Conservation (phyloP, 2,113 vertebrate species). For the Pampusana beccarii region DNA sequence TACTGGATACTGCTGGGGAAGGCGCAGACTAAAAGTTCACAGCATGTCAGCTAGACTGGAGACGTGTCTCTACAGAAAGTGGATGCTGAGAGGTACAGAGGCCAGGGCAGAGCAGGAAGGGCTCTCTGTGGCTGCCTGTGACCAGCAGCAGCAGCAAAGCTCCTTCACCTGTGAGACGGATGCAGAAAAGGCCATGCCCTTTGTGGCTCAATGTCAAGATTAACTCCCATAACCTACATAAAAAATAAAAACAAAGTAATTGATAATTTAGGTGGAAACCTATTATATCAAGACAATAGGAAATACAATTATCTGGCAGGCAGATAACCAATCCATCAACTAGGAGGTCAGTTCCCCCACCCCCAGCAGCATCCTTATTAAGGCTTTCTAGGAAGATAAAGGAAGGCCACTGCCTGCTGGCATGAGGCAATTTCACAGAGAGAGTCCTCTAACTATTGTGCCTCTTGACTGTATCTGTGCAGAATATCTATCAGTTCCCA, state of each 20-base stretch:
- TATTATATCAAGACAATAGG: conserved; percentile 50
- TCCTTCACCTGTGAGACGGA: neutral
- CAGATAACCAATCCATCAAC: conserved; percentile 23
- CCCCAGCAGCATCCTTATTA: neutral
- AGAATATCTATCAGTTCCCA: conserved; percentile 15
- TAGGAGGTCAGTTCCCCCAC: neutral
- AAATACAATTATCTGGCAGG: conserved; percentile 63
- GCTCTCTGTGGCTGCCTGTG: neutral
- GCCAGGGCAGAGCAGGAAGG: neutral
- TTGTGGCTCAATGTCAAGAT: conserved; percentile 16
- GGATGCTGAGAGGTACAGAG: neutral
- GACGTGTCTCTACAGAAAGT: neutral
- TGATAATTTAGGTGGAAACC: conserved; percentile 51
- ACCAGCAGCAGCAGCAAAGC: neutral
- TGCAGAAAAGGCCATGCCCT: neutral
- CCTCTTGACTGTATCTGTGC: neutral
- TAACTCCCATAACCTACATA: neutral
- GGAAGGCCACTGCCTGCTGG: neutral
- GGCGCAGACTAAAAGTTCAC: rapidly evolving
- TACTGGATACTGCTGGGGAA: neutral
- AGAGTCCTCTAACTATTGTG: neutral
- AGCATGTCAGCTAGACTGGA: neutral
- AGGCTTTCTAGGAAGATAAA: conserved; percentile 51
- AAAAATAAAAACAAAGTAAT: conserved; percentile 55
- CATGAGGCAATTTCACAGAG: neutral